phyloP scores from a whole-genome alignment of 2,888 invertebrate species.

The Leucoma salicis region DNA sequence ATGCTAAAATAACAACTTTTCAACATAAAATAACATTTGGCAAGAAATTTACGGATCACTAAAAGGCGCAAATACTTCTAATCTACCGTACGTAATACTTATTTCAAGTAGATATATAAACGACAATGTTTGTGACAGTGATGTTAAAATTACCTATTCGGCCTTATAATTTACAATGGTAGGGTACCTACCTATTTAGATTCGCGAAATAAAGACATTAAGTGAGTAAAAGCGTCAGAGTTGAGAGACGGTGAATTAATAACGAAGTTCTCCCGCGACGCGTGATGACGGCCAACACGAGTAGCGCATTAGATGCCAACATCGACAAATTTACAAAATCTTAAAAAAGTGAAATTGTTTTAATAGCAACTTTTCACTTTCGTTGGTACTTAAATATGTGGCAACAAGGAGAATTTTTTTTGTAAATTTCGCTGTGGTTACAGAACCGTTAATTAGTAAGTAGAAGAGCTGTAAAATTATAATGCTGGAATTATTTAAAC shows the following conservation, averaged over 20 bases:
- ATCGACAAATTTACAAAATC: slow-evolving; percentile 60
- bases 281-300: slow-evolving; percentile 80
- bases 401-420: slow-evolving; percentile 6
- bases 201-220: slow-evolving; percentile 50
- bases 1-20: too few species aligned
- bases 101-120: too few species aligned
- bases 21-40: too few species aligned
- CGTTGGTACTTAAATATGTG: slow-evolving; percentile 10
- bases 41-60: too few species aligned
- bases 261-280: slow-evolving; percentile 78
- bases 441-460: slow-evolving; percentile 9
- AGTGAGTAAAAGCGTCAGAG: slow-evolving; percentile 62
- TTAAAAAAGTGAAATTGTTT: slow-evolving; percentile 34
- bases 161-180: slow-evolving; percentile 38
- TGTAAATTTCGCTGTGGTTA: slow-evolving; percentile 11
- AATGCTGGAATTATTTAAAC: neutral
- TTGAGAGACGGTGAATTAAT: slow-evolving; percentile 76
- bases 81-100: too few species aligned
- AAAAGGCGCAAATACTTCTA: too few species aligned
- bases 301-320: slow-evolving; percentile 77
- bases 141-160: neutral
- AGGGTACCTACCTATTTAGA: too few species aligned
- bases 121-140: too few species aligned
- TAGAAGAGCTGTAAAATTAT: neutral
- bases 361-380: slow-evolving; percentile 46